phyloP scores from a whole-genome alignment of 2,888 invertebrate genomes.

The Pycnomerus fuliginosus region DNA sequence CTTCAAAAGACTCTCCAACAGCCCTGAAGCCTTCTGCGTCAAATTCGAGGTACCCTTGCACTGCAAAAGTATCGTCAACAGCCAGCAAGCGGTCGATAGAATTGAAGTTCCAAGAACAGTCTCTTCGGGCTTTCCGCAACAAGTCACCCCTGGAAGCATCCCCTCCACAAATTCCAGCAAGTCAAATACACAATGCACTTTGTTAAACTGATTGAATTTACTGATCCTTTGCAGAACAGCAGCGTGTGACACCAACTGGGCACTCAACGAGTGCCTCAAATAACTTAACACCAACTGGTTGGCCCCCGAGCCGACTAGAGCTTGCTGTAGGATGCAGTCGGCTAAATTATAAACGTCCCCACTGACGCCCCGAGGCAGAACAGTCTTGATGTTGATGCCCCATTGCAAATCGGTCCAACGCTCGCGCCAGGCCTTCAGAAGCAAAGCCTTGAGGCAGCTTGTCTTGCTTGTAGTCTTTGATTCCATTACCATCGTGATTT shows the following conservation, averaged over 20 bases:
- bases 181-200: conserved; percentile 85
- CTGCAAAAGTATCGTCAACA: conserved; percentile 70
- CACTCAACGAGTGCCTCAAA: conserved; percentile 86
- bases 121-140: conserved; percentile 84
- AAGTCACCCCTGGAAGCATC: conserved; percentile 61
- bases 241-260: conserved; percentile 88
- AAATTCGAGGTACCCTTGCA: conserved; percentile 51
- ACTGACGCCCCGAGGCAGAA: conserved; percentile 82
- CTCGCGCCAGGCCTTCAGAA: conserved; percentile 90
- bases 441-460: conserved; percentile 74
- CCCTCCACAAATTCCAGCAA: conserved; percentile 83
- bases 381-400: conserved; percentile 95
- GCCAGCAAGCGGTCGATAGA: conserved; percentile 79
- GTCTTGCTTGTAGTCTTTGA: conserved; percentile 83
- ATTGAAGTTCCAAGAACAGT: conserved; percentile 79
- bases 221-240: conserved; percentile 86
- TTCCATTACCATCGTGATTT: conserved; percentile 67
- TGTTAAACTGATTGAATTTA: conserved; percentile 78
- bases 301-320: conserved; percentile 89
- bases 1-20: conserved; percentile 61
- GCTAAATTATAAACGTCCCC: conserved; percentile 92
- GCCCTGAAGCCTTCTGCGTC: conserved; percentile 65
- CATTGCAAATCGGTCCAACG: conserved; percentile 94
- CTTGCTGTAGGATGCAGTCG: conserved; percentile 92
- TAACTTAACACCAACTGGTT: conserved; percentile 90